A percentile compares a stretch with the other conserved stretches of the same genome.
phyloP scores from a whole-genome alignment of 2,113 vertebrate genomes.

The Machaerirhynchus nigripectus region DNA sequence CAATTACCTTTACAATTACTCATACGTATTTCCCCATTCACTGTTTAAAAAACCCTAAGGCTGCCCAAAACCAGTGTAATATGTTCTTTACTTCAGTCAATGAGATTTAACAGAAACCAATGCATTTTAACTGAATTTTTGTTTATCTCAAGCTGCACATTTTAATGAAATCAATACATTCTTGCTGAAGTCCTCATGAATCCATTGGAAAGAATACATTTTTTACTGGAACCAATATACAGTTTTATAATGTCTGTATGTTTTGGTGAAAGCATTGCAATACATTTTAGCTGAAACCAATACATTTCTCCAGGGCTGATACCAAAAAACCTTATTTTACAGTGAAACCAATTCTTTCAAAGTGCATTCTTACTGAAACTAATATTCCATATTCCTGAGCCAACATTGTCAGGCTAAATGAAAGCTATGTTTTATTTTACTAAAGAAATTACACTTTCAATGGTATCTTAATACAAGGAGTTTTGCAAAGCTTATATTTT shows the following conservation, averaged over 20 bases:
- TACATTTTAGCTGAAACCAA: conserved; percentile 73
- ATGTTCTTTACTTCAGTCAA: conserved; percentile 74
- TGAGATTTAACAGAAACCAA: conserved; percentile 79
- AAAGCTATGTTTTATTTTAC: conserved; percentile 59
- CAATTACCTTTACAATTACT: conserved; percentile 66
- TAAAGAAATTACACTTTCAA: conserved; percentile 46
- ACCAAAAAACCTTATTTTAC: conserved; percentile 59
- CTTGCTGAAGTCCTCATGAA: conserved; percentile 77
- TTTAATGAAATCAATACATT: conserved; percentile 83
- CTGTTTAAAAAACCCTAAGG: conserved; percentile 66
- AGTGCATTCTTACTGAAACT: conserved; percentile 60
- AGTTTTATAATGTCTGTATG: conserved; percentile 73
- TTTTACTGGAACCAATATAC: conserved; percentile 72
- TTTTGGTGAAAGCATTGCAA: conserved; percentile 70
- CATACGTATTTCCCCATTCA: conserved; percentile 34
- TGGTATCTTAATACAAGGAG: conserved; percentile 26
- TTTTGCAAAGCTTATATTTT: conserved; percentile 44
- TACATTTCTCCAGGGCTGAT: conserved; percentile 68
- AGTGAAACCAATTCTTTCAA: conserved; percentile 23
- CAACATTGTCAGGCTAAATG: conserved; percentile 48
- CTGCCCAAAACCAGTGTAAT: conserved; percentile 55
- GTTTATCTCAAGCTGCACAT: conserved; percentile 78
- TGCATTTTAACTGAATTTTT: conserved; percentile 80
- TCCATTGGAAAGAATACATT: conserved; percentile 72
- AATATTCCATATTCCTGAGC: conserved; percentile 56